phyloP scores from a whole-genome alignment of 2,113 vertebrate genomes.

The Nothobranchius furzeri region DNA sequence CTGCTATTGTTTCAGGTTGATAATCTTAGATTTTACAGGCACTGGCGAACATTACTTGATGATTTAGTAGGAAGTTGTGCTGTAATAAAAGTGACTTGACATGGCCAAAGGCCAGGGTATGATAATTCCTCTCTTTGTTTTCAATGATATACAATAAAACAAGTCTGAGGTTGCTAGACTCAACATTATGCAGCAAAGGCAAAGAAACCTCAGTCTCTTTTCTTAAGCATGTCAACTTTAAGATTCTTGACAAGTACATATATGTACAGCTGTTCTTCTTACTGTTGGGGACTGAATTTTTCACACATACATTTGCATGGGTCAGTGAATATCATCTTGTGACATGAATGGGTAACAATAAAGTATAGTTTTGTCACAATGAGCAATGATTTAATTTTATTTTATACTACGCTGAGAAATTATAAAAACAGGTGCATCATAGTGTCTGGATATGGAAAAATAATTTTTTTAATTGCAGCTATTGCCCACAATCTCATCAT shows the following conservation, averaged over 20 bases:
- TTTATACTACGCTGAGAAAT: no score
- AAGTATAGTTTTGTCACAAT: not conserved
- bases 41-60: not conserved
- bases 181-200: not conserved
- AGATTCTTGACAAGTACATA: not conserved
- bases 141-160: not conserved
- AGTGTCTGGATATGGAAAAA: no score
- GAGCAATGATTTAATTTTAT: not conserved
- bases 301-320: not conserved
- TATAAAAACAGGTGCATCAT: no score
- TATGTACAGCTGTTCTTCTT: not conserved
- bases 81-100: not conserved
- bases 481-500: no score
- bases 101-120: not conserved
- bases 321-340: not conserved
- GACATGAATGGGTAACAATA: not conserved
- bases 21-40: not conserved
- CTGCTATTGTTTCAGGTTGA: not conserved
- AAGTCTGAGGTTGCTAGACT: not conserved
- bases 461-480: no score
- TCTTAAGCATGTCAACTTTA: not conserved
- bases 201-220: not conserved
- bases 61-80: not conserved
- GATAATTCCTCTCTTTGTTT: not conserved
- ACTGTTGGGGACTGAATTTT: not conserved